Evolutionary conservation across 2,797 vertebrate species (phyloP).

Genomic region (Lacerta viridis): DNA sequence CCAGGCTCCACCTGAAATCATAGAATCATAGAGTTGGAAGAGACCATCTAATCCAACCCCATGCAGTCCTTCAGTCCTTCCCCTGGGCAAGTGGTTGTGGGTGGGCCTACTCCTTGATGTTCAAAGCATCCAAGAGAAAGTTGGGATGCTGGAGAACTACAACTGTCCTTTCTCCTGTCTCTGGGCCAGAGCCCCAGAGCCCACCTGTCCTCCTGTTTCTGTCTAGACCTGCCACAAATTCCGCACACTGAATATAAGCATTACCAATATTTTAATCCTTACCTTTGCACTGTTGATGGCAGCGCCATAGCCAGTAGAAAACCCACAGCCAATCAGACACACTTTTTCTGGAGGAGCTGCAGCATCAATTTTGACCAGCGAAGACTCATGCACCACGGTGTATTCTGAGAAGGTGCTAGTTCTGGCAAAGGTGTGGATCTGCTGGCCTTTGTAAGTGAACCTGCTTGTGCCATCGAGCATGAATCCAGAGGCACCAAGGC

Average conservation of each 20-base stretch:
- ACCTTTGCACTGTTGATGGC: conserved; percentile 83
- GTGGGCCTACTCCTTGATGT: too few species aligned
- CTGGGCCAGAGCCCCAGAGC: not conserved
- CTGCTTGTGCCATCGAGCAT: conserved; percentile 80
- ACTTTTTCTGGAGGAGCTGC: conserved; percentile 81
- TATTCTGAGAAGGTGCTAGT: conserved; percentile 84
- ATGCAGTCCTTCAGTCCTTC: too few species aligned
- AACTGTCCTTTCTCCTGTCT: not conserved
- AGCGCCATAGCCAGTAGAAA: conserved; percentile 84
- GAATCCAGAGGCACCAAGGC: conserved; percentile 28
- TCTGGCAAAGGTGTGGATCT: conserved; percentile 81
- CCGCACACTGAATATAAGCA: not conserved
- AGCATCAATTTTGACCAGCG: conserved; percentile 78
- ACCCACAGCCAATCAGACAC: conserved; percentile 83
- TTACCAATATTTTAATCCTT: conserved; percentile 1
- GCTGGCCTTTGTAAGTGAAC: conserved; percentile 83
- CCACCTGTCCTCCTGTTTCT: too few species aligned
- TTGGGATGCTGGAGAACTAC: too few species aligned
- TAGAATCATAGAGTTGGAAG: too few species aligned
- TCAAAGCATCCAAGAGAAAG: too few species aligned
- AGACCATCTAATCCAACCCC: too few species aligned
- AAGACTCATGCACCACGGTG: conserved; percentile 78
- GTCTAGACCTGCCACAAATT: not conserved
- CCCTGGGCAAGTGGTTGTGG: too few species aligned
- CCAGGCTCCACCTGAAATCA: conserved; percentile 86